phyloP scores from a whole-genome alignment of 2,888 invertebrate species.

The Cacoxenus indagator region DNA sequence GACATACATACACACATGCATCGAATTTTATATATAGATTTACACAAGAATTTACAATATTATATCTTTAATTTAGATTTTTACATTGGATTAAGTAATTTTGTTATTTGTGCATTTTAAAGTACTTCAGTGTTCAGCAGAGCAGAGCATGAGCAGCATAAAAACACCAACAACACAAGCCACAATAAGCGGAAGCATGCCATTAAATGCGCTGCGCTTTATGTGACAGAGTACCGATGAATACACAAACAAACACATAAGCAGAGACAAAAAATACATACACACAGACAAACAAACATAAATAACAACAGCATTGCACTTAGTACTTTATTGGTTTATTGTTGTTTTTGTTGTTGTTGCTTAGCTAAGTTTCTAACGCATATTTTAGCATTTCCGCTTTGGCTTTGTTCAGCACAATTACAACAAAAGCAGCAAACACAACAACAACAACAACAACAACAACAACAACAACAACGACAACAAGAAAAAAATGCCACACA shows the following conservation, averaged over 20 bases:
- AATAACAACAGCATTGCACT: conserved; percentile 20
- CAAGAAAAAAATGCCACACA: conserved; percentile 23
- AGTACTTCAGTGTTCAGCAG: neutral
- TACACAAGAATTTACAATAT: too few relatives aligned
- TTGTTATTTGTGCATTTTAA: neutral
- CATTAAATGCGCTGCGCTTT: conserved; percentile 17
- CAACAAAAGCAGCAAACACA: conserved; percentile 27
- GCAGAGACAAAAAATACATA: neutral
- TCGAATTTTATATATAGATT: too few relatives aligned
- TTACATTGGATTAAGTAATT: too few relatives aligned
- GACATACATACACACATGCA: too few relatives aligned
- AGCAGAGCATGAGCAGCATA: neutral
- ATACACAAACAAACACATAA: neutral
- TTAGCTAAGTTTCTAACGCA: conserved; percentile 14
- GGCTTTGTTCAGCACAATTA: conserved; percentile 23
- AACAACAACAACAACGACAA: conserved; percentile 28
- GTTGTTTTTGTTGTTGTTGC: conserved; percentile 4
- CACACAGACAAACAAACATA: neutral
- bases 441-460: conserved; percentile 26
- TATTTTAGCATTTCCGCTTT: conserved; percentile 20
- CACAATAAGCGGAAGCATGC: conserved; percentile 14
- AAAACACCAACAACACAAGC: conserved; percentile 11
- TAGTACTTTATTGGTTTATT: conserved; percentile 44
- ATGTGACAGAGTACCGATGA: neutral
- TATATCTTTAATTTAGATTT: too few relatives aligned